phyloP scores from a whole-genome alignment of 2,888 invertebrate species.

The Petrolisthes cinctipes region DNA sequence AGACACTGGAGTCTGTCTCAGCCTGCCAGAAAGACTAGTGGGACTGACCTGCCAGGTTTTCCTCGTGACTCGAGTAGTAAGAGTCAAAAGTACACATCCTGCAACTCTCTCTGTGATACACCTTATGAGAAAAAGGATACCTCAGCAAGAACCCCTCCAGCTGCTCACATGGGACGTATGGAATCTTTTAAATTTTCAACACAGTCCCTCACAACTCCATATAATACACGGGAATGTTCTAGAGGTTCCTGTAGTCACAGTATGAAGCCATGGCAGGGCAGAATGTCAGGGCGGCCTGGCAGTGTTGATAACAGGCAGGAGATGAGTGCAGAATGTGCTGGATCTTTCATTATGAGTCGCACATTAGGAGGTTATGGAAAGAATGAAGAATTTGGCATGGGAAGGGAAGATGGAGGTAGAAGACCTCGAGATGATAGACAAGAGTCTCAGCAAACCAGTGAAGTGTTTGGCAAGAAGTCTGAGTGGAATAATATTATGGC shows the following conservation, averaged over 20 bases:
- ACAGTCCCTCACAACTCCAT: constrained; percentile 31
- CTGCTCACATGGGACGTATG: constrained; percentile 29
- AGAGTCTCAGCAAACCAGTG: constrained; percentile 19
- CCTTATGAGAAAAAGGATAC: constrained; percentile 41
- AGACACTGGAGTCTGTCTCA: constrained; percentile 46
- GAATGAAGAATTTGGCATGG: background rate
- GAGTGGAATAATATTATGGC: constrained; percentile 33
- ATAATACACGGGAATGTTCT: constrained; percentile 34
- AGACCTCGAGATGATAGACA: constrained; percentile 30
- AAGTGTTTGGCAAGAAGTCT: constrained; percentile 35
- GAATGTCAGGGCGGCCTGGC: constrained; percentile 11
- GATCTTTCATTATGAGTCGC: constrained; percentile 42
- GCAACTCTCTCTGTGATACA: constrained; percentile 46
- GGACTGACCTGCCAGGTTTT: background rate
- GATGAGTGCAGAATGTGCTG: constrained; percentile 24
- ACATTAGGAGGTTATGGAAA: background rate
- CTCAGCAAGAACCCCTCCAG: constrained; percentile 25
- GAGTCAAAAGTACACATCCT: constrained; percentile 39
- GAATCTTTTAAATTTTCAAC: constrained; percentile 45
- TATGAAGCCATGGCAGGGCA: constrained; percentile 21
- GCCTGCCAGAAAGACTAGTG: constrained; percentile 23
- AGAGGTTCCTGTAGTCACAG: constrained; percentile 42
- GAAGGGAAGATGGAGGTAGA: constrained; percentile 24
- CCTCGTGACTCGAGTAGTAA: constrained; percentile 12
- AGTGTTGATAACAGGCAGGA: constrained; percentile 35